These are phyloP conservation scores for Drosophila sproati DNA, from an alignment of 1,140 invertebrate species.

Conservation along the genomic window DNA sequence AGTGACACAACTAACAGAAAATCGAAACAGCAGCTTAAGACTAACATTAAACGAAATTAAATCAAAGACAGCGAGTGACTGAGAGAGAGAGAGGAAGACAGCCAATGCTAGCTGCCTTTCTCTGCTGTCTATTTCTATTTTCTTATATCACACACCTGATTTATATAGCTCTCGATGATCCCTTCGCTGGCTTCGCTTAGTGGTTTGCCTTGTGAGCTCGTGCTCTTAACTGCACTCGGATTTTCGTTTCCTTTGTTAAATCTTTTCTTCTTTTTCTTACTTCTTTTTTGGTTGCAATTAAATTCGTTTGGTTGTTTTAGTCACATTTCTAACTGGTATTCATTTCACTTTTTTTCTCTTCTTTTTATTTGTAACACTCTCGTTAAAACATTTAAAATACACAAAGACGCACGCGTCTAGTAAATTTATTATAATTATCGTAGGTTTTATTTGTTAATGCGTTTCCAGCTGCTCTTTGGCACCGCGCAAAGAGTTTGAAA, in stretches of 20 bases:
- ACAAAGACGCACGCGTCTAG: slow-evolving; percentile 37
- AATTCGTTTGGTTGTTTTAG: slow-evolving; percentile 54
- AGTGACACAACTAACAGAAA: slow-evolving; percentile 22
- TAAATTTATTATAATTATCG: slow-evolving; percentile 18
- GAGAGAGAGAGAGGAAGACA: background rate
- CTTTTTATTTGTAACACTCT: slow-evolving; percentile 18
- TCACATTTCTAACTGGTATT: slow-evolving; percentile 76
- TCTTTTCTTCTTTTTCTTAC: slow-evolving; percentile 32
- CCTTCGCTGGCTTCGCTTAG: slow-evolving; percentile 21
- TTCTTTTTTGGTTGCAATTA: slow-evolving; percentile 25
- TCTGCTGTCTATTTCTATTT: slow-evolving; percentile 25
- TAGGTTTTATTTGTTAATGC: slow-evolving; percentile 20
- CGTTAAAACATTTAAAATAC: slow-evolving; percentile 26
- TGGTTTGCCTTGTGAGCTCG: slow-evolving; percentile 35
- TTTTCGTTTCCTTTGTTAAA: slow-evolving; percentile 24
- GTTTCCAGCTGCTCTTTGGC: slow-evolving; percentile 31
- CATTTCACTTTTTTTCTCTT: slow-evolving; percentile 64
- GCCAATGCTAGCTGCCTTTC: background rate
- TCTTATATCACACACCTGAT: slow-evolving; percentile 30
- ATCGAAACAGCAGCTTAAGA: slow-evolving; percentile 25
- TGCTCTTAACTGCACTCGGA: slow-evolving; percentile 28
- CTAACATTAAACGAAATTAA: background rate
- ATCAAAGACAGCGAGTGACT: background rate
- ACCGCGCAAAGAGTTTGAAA: slow-evolving; percentile 29
- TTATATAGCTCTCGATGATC: slow-evolving; percentile 26